phyloP scores from a whole-genome alignment of 92 coral and sea anemone genomes.

The Phenganax marumi region DNA sequence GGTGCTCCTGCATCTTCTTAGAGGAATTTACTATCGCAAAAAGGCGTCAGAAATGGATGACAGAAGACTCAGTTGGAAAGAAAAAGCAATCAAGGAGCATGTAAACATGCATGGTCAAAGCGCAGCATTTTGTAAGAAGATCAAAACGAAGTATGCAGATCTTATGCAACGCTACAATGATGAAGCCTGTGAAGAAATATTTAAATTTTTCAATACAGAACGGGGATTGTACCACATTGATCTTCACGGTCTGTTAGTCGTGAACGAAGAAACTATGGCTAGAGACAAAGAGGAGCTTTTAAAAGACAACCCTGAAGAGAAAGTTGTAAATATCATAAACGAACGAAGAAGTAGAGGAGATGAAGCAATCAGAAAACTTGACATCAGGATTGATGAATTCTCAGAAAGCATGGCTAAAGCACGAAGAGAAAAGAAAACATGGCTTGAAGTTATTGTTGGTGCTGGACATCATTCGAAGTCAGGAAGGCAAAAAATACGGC shows the following conservation, averaged over 20 bases:
- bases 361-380: slow-evolving; percentile 60
- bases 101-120: background rate
- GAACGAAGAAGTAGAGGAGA: slow-evolving; percentile 37
- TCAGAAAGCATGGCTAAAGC: slow-evolving; percentile 31
- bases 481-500: slow-evolving; percentile 50
- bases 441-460: slow-evolving; percentile 66
- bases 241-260: slow-evolving; percentile 59
- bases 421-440: slow-evolving; percentile 12
- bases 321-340: slow-evolving; percentile 25
- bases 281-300: slow-evolving; percentile 14
- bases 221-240: slow-evolving; percentile 53
- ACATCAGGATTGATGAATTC: slow-evolving; percentile 18
- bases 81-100: slow-evolving; percentile 4
- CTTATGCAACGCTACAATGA: slow-evolving; percentile 40
- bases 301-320: slow-evolving; percentile 1
- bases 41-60: slow-evolving; percentile 49
- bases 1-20: slow-evolving; percentile 10
- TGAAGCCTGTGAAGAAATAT: slow-evolving; percentile 45
- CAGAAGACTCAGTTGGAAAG: slow-evolving; percentile 40
- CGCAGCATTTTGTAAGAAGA: slow-evolving; percentile 17
- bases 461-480: slow-evolving; percentile 60
- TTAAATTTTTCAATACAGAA: slow-evolving; percentile 48
- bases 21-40: slow-evolving; percentile 43
- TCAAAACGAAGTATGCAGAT: slow-evolving; percentile 36
- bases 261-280: slow-evolving; percentile 9